Percentiles rank a stretch among this genome's conserved stretches.
These are phyloP conservation scores for Scaptomyza flava DNA, from an alignment of 2,888 invertebrate species.

Conservation along the genomic window DNA sequence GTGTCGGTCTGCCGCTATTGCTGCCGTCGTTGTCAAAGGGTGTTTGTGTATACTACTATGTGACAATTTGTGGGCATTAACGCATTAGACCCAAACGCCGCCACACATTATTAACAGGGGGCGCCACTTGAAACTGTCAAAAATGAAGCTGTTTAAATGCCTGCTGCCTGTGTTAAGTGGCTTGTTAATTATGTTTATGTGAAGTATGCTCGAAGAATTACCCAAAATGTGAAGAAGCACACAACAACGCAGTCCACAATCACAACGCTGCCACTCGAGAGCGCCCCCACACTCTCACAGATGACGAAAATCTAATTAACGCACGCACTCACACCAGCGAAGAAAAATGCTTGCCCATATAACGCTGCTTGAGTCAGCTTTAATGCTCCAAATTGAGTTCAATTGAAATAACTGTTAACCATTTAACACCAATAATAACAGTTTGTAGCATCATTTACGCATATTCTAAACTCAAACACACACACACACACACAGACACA, in stretches of 20 bases:
- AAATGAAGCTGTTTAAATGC: slow-evolving; percentile 47
- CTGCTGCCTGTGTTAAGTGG: slow-evolving; percentile 64
- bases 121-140: slow-evolving; percentile 67
- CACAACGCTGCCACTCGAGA: slow-evolving; percentile 57
- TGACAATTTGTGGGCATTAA: slow-evolving; percentile 22
- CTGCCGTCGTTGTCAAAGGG: slow-evolving; percentile 25
- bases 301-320: slow-evolving; percentile 63
- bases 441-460: slow-evolving; percentile 22
- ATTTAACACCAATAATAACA: slow-evolving; percentile 36
- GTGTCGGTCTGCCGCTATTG: background rate
- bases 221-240: slow-evolving; percentile 47
- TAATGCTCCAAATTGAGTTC: slow-evolving; percentile 66
- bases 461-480: slow-evolving; percentile 21
- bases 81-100: slow-evolving; percentile 33
- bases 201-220: slow-evolving; percentile 51
- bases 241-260: slow-evolving; percentile 34
- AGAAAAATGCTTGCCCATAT: background rate
- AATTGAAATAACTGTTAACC: slow-evolving; percentile 66
- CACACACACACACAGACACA: background rate
- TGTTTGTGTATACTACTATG: background rate
- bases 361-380: slow-evolving; percentile 22
- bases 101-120: slow-evolving; percentile 32
- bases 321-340: slow-evolving; percentile 12
- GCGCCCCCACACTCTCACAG: slow-evolving; percentile 16
- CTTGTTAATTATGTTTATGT: slow-evolving; percentile 72